These are phyloP conservation scores for Toxotes jaculatrix DNA, from an alignment of 2,113 vertebrate species.

Conservation along the genomic window DNA sequence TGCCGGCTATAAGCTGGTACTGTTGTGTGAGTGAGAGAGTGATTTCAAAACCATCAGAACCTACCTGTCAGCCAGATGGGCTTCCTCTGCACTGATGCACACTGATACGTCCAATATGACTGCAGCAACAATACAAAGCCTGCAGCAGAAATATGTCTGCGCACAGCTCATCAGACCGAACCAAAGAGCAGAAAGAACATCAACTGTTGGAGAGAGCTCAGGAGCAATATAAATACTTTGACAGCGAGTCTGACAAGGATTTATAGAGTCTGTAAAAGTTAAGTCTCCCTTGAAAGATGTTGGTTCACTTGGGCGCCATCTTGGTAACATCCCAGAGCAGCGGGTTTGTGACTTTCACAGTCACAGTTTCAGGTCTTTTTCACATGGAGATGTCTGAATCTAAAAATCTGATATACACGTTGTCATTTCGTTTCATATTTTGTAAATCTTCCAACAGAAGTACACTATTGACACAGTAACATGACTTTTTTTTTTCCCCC, in stretches of 20 bases:
- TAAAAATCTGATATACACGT: background rate
- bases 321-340: background rate
- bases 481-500: background rate
- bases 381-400: too few species aligned
- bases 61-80: background rate
- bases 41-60: slow-evolving; percentile 19
- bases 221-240: slow-evolving; percentile 15
- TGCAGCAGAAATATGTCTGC: slow-evolving; percentile 7
- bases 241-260: slow-evolving; percentile 11
- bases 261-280: slow-evolving; percentile 4
- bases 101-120: background rate
- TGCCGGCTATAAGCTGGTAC: background rate
- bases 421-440: background rate
- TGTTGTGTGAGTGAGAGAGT: background rate
- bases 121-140: slow-evolving; percentile 16
- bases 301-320: background rate
- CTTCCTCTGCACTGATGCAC: slow-evolving; percentile 8
- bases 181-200: slow-evolving; percentile 1
- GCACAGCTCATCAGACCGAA: background rate
- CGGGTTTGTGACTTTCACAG: background rate
- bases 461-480: background rate
- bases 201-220: background rate
- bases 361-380: background rate
- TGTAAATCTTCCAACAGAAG: background rate
- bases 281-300: slow-evolving; percentile 1